phyloP scores from a whole-genome alignment of 2,888 invertebrate species.

The Troides aeacus region DNA sequence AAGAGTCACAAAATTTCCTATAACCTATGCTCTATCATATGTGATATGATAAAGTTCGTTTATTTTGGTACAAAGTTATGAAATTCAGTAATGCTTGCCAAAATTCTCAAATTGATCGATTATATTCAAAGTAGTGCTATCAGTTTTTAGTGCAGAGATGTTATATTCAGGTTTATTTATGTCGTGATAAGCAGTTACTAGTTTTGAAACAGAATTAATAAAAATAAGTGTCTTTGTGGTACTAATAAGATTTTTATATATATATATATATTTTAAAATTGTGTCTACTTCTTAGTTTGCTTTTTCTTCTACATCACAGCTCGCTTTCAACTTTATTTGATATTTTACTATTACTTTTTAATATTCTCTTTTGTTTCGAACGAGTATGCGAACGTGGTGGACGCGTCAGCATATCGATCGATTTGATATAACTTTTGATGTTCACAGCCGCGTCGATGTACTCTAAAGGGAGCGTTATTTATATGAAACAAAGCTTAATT shows the following conservation, averaged over 20 bases:
- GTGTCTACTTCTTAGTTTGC: neutral
- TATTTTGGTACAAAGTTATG: too few species aligned
- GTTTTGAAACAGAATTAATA: constrained; percentile 14
- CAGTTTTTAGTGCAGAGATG: too few species aligned
- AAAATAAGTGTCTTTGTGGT: neutral
- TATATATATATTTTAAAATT: neutral
- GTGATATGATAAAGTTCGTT: too few species aligned
- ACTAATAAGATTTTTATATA: neutral
- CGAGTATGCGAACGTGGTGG: constrained; percentile 14
- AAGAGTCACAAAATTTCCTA: too few species aligned
- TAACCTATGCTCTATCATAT: too few species aligned
- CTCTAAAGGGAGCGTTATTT: constrained; percentile 52
- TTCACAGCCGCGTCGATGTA: constrained; percentile 77
- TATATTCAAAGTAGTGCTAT: too few species aligned
- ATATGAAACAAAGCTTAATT: constrained; percentile 77
- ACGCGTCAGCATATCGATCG: constrained; percentile 29
- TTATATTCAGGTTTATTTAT: neutral
- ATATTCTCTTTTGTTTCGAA: constrained; percentile 15
- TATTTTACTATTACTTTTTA: constrained; percentile 3
- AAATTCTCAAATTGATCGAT: too few species aligned
- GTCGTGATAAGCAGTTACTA: constrained; percentile 1
- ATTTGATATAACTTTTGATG: constrained; percentile 65
- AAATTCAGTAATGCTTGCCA: too few species aligned
- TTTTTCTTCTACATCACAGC: constrained; percentile 16
- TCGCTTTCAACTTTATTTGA: neutral